Base-by-base conservation (phyloP, 1,140 invertebrate species). In the Orchesella cincta region DNA sequence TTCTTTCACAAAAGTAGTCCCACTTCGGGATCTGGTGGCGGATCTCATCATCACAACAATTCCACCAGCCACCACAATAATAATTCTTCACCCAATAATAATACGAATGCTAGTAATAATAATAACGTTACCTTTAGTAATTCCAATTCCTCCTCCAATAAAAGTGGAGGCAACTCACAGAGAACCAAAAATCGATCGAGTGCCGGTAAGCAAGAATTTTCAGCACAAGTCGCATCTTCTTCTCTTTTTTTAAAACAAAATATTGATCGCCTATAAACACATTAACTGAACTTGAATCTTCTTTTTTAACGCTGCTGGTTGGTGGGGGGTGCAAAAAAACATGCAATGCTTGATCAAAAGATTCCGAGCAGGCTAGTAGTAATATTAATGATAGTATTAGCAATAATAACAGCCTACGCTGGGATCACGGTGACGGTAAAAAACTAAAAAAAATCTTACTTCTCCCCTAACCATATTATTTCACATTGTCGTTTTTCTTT, bases 11-110 rank as follows among this genome's bases (percentile, higher is more conserved):
- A 83, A 81, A 85, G 81, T 79, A 86, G 79, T 83, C 54, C 84
- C 82, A 78, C 83, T 84, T 84, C 84, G 78, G 81, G 81, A 73
- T 86, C 87, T 34, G 84, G 85, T 39, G 86, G 86, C 84, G 67
- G 77, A 31, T 34, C 35, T 29, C 71, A 73, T 23, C 67, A 34
- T 33, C 67, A 34, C 67, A 71, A 71, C 71, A 36, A 73, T 26
- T 46, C 34, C 34, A 39, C 71, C 34, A n/a, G 20, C 35, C 18
- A 26, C 29, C 14, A 36, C 35, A 39, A 20, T n/a, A 51, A 28
- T 36, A 73, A 35, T 73, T n/a, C 23, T 26, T 39, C 18, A 8
- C 34, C 36, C 1, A 73, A 73, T 46, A 46, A 36, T 36, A 36
- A 46, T 16, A 64, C 5, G 8, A n/a, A n/a, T n/a, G n/a, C n/a